Evolutionary conservation across 1,140 invertebrate species (phyloP).

Genomic region (Cylas formicarius): DNA sequence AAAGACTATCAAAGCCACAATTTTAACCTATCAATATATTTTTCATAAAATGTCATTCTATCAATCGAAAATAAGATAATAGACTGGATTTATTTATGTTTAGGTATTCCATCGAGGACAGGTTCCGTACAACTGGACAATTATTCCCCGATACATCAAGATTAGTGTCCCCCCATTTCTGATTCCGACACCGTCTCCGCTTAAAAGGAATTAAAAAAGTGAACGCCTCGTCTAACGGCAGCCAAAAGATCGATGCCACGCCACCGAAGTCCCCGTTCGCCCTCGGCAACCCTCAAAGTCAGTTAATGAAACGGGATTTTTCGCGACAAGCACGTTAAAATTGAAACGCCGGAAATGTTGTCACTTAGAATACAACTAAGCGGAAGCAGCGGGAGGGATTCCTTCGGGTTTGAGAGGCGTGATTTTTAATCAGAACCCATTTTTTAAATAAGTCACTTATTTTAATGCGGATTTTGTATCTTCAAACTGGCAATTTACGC

Average conservation of each 20-base stretch:
- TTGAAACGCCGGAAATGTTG: slow-evolving; percentile 28
- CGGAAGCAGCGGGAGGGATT: slow-evolving; percentile 16
- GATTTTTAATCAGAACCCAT: slow-evolving; percentile 22
- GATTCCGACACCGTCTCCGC: slow-evolving; percentile 7
- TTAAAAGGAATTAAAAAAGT: slow-evolving; percentile 31
- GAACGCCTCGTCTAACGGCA: slow-evolving; percentile 21
- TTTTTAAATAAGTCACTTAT: slow-evolving; percentile 26
- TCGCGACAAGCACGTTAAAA: slow-evolving; percentile 34
- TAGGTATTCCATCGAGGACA: too few species aligned
- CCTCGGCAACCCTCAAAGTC: slow-evolving; percentile 37
- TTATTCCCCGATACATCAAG: too few species aligned
- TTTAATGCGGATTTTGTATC: slow-evolving; percentile 22
- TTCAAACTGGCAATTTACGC: slow-evolving; percentile 14
- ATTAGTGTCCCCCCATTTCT: slow-evolving; percentile 10
- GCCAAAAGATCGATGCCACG: slow-evolving; percentile 28
- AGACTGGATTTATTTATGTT: too few species aligned
- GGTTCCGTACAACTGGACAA: too few species aligned
- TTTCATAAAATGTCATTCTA: too few species aligned
- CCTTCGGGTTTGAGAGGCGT: slow-evolving; percentile 5
- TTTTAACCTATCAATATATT: too few species aligned
- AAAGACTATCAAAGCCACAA: too few species aligned
- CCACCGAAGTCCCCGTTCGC: slow-evolving; percentile 5
- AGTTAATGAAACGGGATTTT: slow-evolving; percentile 41
- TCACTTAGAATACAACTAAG: slow-evolving; percentile 24
- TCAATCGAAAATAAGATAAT: too few species aligned